A percentile compares a stretch with the other conserved stretches of the same genome.
These are phyloP conservation scores for Lethenteron camtschaticum DNA, from an alignment of 2,113 vertebrate species.

Conservation along the genomic window DNA sequence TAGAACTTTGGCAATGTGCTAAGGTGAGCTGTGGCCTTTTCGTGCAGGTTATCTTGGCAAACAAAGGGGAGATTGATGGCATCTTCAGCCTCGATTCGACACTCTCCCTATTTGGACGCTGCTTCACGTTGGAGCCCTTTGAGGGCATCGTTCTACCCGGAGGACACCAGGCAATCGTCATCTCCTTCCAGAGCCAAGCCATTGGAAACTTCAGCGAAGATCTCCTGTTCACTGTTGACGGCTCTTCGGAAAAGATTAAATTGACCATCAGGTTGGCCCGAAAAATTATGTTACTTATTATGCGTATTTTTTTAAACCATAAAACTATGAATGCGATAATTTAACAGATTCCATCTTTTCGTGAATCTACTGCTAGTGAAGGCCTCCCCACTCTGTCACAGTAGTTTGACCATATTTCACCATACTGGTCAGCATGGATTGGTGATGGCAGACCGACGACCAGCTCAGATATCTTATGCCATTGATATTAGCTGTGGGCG, in stretches of 20 bases:
- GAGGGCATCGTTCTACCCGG: conserved; percentile 33
- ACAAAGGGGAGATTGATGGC: conserved; percentile 41
- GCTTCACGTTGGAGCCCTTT: conserved; percentile 36
- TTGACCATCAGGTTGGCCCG: conserved; percentile 38
- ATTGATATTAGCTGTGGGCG: no score
- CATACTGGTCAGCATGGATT: no score
- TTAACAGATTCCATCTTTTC: no score
- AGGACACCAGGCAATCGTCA: conserved; percentile 22
- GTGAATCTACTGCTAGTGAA: no score
- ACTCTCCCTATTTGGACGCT: conserved; percentile 24
- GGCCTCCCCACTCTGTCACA: no score
- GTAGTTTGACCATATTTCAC: no score
- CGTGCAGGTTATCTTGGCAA: conserved; percentile 31
- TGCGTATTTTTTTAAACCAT: no score
- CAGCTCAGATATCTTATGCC: no score
- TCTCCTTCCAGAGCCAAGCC: conserved; percentile 29
- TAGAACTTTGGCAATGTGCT: no score
- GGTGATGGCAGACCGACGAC: no score
- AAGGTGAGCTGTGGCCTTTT: background rate
- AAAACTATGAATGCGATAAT: no score
- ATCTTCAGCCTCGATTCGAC: conserved; percentile 27
- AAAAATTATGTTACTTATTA: background rate
- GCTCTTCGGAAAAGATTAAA: conserved; percentile 21
- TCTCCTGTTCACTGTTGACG: conserved; percentile 30
- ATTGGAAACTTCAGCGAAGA: conserved; percentile 40